Evolutionary conservation across 2,888 invertebrate species (phyloP), one percentile per base, ranked within the genome.

Genomic region (Yponomeuta cagnagella): DNA sequence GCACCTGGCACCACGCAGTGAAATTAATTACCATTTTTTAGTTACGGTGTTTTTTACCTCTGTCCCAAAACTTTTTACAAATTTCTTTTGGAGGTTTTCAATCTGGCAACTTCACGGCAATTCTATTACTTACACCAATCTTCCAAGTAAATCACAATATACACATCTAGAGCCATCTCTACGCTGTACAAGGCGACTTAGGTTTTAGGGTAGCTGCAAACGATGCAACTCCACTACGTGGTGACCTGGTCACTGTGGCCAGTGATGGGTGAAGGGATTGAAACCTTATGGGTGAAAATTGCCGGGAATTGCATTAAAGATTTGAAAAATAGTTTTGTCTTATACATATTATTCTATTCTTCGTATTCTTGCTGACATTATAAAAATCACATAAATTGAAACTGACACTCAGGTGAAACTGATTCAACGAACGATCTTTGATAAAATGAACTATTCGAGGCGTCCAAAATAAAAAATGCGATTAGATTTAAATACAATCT

Each of bases 1-100:
- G 77, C 82, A 80, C 82, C 79, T 75, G 77, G 82, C 84, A 90
- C 88, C 90, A 88, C 87, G 85, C 89, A 90, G 90, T 88, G 88
- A 87, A 73, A 78, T 63, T 1, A 31, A 58, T 58, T 15, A 8
- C 43, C 43, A 8, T 58, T 58, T 4, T 12, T 3, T 0, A 58
- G 52, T 58, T 4, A 58, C 12, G 15, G 15, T 4, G 3, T 58
- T 58, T 58, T 12, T 58, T 12, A 58, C 52, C 5, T 5, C 3
- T 6, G 15, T 58, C 15, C 15, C 5, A 58, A 58, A 15, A 0
- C 3, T 12, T 58, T 12, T 58, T 15, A 58, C 12, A 58, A 43
- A 8, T 43, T 33, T 43, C 8, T 43, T 43, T 8, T 43, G 43
- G 5, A 43, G 9, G 6, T 23, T 23, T 23, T 23, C 23, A 23